Percentiles rank a stretch among this genome's conserved stretches.
Evolutionary conservation across 2,888 invertebrate species (phyloP).

Genomic region (Epirrhoe alternata): DNA sequence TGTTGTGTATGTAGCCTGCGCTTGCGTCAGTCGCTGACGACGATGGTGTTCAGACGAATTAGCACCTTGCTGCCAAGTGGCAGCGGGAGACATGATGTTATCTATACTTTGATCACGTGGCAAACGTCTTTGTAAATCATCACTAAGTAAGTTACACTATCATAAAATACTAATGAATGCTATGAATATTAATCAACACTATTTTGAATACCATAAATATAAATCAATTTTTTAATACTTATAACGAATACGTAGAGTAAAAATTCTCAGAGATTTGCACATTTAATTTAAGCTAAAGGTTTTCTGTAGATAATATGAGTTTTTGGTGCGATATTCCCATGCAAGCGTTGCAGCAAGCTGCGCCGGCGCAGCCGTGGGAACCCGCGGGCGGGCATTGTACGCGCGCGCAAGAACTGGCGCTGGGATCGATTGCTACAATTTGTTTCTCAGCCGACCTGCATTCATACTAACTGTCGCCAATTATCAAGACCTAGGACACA

Average conservation of each 20-base stretch:
- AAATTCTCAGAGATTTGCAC: neutral
- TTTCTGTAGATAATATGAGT: slow-evolving; percentile 1
- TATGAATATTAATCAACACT: neutral
- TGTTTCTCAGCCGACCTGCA: slow-evolving; percentile 8
- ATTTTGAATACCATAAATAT: neutral
- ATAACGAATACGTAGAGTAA: neutral
- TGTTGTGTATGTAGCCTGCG: neutral
- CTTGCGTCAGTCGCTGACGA: slow-evolving; percentile 17
- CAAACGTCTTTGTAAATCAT: neutral
- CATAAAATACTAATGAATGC: neutral
- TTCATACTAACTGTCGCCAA: neutral
- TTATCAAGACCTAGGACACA: neutral
- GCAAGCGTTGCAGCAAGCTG: neutral
- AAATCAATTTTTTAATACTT: too few species aligned
- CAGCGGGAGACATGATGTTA: neutral
- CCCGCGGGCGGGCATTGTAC: slow-evolving; percentile 5
- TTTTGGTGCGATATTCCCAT: slow-evolving; percentile 21
- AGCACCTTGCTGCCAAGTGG: slow-evolving; percentile 6
- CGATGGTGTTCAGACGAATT: slow-evolving; percentile 5
- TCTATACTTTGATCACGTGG: neutral
- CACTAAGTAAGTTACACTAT: neutral
- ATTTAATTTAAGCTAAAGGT: neutral
- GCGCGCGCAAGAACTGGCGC: slow-evolving; percentile 6
- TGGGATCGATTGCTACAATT: slow-evolving; percentile 13
- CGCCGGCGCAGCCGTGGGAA: slow-evolving; percentile 18